phyloP scores from a whole-genome alignment of 2,888 invertebrate species.

The Agrotis segetum region DNA sequence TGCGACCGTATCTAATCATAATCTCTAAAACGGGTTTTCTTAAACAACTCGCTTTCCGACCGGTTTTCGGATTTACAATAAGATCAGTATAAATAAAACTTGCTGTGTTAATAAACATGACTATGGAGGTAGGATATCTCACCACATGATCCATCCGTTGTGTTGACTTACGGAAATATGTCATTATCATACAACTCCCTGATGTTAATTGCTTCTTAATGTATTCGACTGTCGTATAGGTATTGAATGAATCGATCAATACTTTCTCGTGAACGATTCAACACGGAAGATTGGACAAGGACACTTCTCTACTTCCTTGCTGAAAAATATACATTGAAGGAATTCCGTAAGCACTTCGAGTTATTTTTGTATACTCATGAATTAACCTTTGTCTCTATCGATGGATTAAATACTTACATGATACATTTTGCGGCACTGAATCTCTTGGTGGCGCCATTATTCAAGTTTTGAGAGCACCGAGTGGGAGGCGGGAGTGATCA shows the following conservation, averaged over 20 bases:
- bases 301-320: constrained; percentile 66
- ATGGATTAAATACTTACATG: constrained; percentile 14
- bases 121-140: constrained; percentile 21
- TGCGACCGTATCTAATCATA: constrained; percentile 58
- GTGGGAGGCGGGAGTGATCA: constrained; percentile 56
- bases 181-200: constrained; percentile 25
- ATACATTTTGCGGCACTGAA: constrained; percentile 36
- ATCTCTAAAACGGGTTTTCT: constrained; percentile 59
- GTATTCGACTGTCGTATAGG: constrained; percentile 49
- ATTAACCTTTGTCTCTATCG: constrained; percentile 45
- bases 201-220: constrained; percentile 60
- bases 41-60: constrained; percentile 59
- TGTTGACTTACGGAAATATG: constrained; percentile 53
- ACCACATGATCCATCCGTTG: constrained; percentile 18
- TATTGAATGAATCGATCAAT: constrained; percentile 59
- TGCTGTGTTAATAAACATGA: constrained; percentile 31
- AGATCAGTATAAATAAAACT: constrained; percentile 44
- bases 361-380: constrained; percentile 52
- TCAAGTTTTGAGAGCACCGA: constrained; percentile 39
- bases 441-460: constrained; percentile 41
- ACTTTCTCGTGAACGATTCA: constrained; percentile 71
- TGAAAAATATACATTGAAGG: constrained; percentile 64
- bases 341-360: constrained; percentile 63
- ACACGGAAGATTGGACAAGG: constrained; percentile 72
- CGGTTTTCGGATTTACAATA: constrained; percentile 45